Evolutionary conservation across 1,140 invertebrate genomes (phyloP).

Genomic region (Ericerus pela): DNA sequence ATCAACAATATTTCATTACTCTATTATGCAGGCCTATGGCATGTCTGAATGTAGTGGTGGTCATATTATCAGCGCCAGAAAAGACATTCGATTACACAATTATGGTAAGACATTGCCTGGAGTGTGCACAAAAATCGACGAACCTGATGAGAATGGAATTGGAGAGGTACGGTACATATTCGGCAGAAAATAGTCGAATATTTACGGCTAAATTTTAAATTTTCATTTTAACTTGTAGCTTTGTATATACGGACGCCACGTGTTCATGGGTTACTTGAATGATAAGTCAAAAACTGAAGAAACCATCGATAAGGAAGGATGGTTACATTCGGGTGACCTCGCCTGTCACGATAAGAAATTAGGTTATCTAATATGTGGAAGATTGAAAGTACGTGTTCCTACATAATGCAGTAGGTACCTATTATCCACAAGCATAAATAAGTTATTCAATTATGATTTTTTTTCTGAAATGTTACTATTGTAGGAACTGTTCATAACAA

Average conservation of each 20-base stretch:
- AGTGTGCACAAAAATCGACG: slow-evolving; percentile 46
- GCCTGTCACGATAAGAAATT: slow-evolving; percentile 56
- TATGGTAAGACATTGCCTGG: slow-evolving; percentile 48
- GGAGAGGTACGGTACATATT: slow-evolving; percentile 49
- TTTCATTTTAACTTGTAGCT: slow-evolving; percentile 32
- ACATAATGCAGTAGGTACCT: not conserved
- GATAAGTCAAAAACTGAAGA: slow-evolving; percentile 58
- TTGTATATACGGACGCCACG: slow-evolving; percentile 56
- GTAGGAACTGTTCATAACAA: slow-evolving; percentile 74
- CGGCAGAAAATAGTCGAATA: not conserved
- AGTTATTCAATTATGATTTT: not conserved
- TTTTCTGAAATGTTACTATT: not conserved
- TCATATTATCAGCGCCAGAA: slow-evolving; percentile 38
- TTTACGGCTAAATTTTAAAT: not conserved
- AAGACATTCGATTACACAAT: slow-evolving; percentile 44
- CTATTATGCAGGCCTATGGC: slow-evolving; percentile 44
- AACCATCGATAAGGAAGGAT: slow-evolving; percentile 54
- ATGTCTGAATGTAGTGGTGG: slow-evolving; percentile 73
- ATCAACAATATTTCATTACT: too few species aligned
- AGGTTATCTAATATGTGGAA: slow-evolving; percentile 64
- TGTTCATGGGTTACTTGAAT: slow-evolving; percentile 80
- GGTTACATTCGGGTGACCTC: slow-evolving; percentile 68
- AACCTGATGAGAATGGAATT: slow-evolving; percentile 50
- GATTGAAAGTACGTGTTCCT: slow-evolving; percentile 49
- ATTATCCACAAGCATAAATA: not conserved